Conservation (phyloP, 2,888 invertebrate species). For the Formica aserva region DNA sequence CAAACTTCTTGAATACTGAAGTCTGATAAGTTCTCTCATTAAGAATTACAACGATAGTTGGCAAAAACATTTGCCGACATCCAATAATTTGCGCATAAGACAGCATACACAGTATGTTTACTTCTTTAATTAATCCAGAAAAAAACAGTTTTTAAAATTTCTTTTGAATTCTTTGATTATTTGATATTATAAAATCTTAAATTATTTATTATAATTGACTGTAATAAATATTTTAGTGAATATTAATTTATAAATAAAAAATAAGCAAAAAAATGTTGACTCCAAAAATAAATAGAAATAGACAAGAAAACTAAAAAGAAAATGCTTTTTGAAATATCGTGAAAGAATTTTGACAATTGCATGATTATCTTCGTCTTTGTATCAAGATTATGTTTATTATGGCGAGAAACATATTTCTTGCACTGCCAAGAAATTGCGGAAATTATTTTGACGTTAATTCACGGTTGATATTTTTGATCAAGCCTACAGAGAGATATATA, state of each 20-base stretch:
- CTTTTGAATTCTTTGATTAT: neutral
- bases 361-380: neutral
- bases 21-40: conserved; percentile 11
- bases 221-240: neutral
- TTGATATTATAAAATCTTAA: neutral
- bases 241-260: neutral
- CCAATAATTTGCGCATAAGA: neutral
- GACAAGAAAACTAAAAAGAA: neutral
- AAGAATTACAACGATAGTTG: conserved; percentile 14
- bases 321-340: neutral
- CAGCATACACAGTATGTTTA: neutral
- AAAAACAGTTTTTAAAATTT: neutral
- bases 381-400: conserved; percentile 23
- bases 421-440: conserved; percentile 62
- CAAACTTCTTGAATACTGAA: neutral
- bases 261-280: neutral
- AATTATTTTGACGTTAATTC: conserved; percentile 66
- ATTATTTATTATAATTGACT: neutral
- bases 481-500: conserved; percentile 74
- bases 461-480: conserved; percentile 71
- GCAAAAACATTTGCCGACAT: neutral
- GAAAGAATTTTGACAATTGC: neutral
- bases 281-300: neutral
- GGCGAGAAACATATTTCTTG: neutral
- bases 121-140: neutral